Percentiles rank a stretch among this genome's conserved stretches.
Evolutionary conservation across 2,797 vertebrate genomes (phyloP).

Genomic region (Gymnoscopelus microlampas): DNA sequence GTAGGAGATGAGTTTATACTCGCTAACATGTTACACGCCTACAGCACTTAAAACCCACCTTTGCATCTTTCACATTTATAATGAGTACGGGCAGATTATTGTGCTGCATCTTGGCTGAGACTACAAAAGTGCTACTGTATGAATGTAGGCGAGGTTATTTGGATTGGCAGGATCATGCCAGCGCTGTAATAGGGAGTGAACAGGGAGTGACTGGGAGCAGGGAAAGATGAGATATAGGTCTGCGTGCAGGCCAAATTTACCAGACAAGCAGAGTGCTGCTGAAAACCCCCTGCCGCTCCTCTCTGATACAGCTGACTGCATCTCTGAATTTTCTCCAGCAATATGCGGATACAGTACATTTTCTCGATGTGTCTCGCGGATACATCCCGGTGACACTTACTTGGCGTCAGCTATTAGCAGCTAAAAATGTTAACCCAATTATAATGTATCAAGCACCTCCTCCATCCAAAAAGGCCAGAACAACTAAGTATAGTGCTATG

Average conservation of each 20-base stretch:
- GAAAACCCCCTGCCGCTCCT: background rate
- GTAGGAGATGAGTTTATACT: background rate
- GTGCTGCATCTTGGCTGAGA: background rate
- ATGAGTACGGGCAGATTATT: no score
- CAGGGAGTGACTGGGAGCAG: conserved; percentile 6
- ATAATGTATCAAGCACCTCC: conserved; percentile 6
- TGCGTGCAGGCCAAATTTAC: conserved; percentile 13
- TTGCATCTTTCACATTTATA: no score
- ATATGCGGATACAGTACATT: background rate
- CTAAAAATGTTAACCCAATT: background rate
- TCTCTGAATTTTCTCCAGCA: conserved; percentile 10
- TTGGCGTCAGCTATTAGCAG: background rate
- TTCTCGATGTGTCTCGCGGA: background rate
- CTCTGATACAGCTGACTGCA: conserved; percentile 19
- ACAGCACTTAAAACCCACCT: no score
- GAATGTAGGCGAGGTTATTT: background rate
- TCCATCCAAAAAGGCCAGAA: background rate
- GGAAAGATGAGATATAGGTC: background rate
- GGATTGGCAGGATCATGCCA: background rate
- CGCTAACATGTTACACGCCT: no score
- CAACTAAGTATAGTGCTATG: conserved; percentile 6
- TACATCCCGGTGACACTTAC: background rate
- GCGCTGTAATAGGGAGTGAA: background rate
- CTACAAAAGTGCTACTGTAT: conserved; percentile 4
- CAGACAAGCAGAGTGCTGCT: background rate